Evolutionary conservation across 2,888 invertebrate species (phyloP).

Genomic region (Dicyrtoma fusca): DNA sequence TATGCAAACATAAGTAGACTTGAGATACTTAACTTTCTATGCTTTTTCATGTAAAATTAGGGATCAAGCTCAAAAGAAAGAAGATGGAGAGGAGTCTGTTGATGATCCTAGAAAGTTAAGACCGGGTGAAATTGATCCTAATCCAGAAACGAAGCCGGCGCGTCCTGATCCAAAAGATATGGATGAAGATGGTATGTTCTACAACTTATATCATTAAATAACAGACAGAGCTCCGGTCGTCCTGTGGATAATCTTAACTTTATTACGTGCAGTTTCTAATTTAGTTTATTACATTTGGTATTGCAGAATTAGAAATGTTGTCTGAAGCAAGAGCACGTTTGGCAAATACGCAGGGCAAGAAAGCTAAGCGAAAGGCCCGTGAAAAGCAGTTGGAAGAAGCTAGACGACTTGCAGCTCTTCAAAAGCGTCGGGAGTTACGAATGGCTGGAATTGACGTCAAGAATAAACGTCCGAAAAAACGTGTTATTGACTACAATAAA

Average conservation of each 20-base stretch:
- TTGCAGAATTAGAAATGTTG: constrained; percentile 93
- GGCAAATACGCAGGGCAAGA: constrained; percentile 97
- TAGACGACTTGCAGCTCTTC: constrained; percentile 89
- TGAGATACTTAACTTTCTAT: constrained; percentile 17
- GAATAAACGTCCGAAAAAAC: constrained; percentile 64
- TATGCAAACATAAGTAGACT: neutral
- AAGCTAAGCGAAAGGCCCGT: constrained; percentile 89
- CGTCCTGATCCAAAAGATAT: constrained; percentile 99
- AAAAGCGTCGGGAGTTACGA: constrained; percentile 91
- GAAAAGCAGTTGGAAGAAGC: constrained; percentile 99
- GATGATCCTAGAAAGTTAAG: constrained; percentile 97
- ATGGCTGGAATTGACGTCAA: constrained; percentile 85
- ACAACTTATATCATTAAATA: too few relatives aligned
- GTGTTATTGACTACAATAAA: constrained; percentile 94
- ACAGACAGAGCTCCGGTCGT: neutral
- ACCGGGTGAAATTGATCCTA: constrained; percentile 99
- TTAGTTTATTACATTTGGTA: constrained; percentile 10
- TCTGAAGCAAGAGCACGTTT: constrained; percentile 97
- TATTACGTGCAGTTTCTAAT: constrained; percentile 25
- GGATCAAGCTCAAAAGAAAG: constrained; percentile 96
- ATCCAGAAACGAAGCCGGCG: constrained; percentile 99
- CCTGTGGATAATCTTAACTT: neutral
- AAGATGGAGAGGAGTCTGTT: constrained; percentile 87
- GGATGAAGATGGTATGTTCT: constrained; percentile 91
- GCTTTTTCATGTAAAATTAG: constrained; percentile 62